A percentile compares a stretch with the other conserved stretches of the same genome.
Evolutionary conservation across 2,888 invertebrate genomes (phyloP).

Genomic region (Andrena flavipes): DNA sequence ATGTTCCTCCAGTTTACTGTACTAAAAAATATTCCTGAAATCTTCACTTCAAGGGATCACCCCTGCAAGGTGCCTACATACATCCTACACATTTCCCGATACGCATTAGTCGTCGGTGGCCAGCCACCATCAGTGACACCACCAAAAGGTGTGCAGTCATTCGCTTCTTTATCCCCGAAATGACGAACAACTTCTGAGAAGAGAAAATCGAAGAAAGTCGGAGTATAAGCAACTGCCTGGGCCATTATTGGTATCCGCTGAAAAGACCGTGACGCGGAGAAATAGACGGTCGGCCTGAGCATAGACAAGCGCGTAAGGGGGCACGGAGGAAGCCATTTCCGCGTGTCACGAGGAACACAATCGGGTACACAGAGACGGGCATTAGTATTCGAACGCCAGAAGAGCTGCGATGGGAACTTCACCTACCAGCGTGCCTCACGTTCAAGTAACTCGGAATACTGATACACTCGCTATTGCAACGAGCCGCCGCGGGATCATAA

Average conservation of each 20-base stretch:
- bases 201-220: not conserved
- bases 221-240: not conserved
- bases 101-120: not conserved
- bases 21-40: too few species aligned
- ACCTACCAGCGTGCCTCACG: slow-evolving; percentile 60
- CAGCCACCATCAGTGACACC: not conserved
- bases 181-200: not conserved
- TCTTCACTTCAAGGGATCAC: too few species aligned
- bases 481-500: slow-evolving; percentile 55
- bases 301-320: slow-evolving; percentile 34
- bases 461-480: slow-evolving; percentile 55
- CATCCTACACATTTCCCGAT: not conserved
- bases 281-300: slow-evolving; percentile 41
- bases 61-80: not conserved
- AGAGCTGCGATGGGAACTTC: slow-evolving; percentile 69
- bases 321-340: slow-evolving; percentile 60
- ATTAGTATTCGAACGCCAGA: slow-evolving; percentile 71
- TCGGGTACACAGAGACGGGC: slow-evolving; percentile 56
- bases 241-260: slow-evolving; percentile 28
- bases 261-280: slow-evolving; percentile 48
- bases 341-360: slow-evolving; percentile 67
- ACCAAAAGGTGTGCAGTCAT: not conserved
- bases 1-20: too few species aligned
- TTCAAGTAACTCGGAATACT: slow-evolving; percentile 64
- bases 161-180: slow-evolving; percentile 5